Conservation (phyloP, 2,797 vertebrate species). For the Sebastiscus albofasciatus region DNA sequence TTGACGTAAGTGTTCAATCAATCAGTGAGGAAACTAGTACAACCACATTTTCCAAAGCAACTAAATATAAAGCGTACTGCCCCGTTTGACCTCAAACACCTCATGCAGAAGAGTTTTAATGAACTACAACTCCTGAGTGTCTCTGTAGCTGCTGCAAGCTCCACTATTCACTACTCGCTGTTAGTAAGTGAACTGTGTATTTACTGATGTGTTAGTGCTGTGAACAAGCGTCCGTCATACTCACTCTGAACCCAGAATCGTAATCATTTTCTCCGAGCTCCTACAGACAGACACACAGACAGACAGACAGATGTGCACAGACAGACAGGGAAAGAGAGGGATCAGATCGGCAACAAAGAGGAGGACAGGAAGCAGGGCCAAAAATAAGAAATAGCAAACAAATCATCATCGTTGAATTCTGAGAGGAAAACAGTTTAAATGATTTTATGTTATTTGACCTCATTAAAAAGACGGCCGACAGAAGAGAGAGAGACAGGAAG, state of each 20-base stretch:
- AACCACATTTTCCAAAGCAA: not conserved
- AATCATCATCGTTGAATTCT: not conserved
- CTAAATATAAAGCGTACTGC: not conserved
- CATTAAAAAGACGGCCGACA: not conserved
- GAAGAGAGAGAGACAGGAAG: not conserved
- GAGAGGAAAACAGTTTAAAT: not conserved
- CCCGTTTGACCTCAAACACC: not conserved
- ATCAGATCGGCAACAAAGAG: slow-evolving; percentile 46
- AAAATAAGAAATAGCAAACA: not conserved
- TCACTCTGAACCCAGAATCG: slow-evolving; percentile 81
- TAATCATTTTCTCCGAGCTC: slow-evolving; percentile 77
- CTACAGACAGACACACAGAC: slow-evolving; percentile 65
- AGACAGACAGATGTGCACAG: slow-evolving; percentile 47
- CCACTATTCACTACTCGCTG: not conserved
- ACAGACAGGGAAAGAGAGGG: slow-evolving; percentile 58
- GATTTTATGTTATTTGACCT: not conserved
- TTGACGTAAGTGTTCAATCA: not conserved
- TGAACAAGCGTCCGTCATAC: slow-evolving; percentile 66
- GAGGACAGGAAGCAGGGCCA: slow-evolving; percentile 16
- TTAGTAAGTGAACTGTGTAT: not conserved
- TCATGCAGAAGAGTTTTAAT: not conserved
- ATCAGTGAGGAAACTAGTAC: not conserved
- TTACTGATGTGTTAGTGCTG: slow-evolving; percentile 19
- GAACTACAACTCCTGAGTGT: not conserved
- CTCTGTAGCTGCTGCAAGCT: not conserved